phyloP scores from a whole-genome alignment of 2,888 invertebrate genomes.

The Deilephila porcellus region DNA sequence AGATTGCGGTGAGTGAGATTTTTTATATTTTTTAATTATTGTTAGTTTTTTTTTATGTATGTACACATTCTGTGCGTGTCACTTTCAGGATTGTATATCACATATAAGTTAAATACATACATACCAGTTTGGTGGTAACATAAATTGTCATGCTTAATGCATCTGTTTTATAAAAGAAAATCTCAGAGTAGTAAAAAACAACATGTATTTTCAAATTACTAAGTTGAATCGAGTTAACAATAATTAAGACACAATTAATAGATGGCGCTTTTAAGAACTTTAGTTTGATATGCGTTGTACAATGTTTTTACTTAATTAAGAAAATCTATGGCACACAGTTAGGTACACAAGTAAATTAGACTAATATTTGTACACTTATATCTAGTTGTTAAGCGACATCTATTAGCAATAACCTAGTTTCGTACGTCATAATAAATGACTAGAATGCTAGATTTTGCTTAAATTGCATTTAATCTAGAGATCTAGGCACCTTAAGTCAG shows the following conservation, averaged over 20 bases:
- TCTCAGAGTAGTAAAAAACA: not conserved
- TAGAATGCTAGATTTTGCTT: slow-evolving; percentile 9
- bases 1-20: too few relatives aligned
- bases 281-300: slow-evolving; percentile 13
- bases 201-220: not conserved
- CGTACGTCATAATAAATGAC: slow-evolving; percentile 28
- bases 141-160: too few relatives aligned
- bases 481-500: slow-evolving; percentile 31
- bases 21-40: too few relatives aligned
- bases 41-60: too few relatives aligned
- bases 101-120: not conserved
- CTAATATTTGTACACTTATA: not conserved
- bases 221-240: not conserved
- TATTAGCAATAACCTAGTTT: slow-evolving; percentile 13
- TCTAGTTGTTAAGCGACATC: slow-evolving; percentile 10
- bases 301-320: not conserved
- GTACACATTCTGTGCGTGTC: too few relatives aligned
- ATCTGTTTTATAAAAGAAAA: not conserved
- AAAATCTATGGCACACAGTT: slow-evolving; percentile 22
- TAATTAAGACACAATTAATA: not conserved
- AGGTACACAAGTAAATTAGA: slow-evolving; percentile 14
- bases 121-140: too few relatives aligned
- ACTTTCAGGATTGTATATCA: too few relatives aligned
- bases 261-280: slow-evolving; percentile 1
- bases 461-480: slow-evolving; percentile 16